Evolutionary conservation across 2,797 vertebrate species (phyloP).

Genomic region (Manis javanica): DNA sequence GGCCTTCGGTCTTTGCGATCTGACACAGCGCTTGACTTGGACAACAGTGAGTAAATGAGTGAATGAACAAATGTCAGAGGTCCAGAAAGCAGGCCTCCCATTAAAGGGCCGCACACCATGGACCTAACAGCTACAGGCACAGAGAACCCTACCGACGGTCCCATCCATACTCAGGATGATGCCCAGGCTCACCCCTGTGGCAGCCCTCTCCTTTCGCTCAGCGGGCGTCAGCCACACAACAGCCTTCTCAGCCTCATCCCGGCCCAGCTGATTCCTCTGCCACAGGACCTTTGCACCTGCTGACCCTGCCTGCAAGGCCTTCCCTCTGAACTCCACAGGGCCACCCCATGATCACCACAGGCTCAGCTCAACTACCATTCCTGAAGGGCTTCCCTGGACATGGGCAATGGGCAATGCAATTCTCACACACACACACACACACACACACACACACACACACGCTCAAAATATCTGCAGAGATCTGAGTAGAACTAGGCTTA

Average conservation of each 20-base stretch:
- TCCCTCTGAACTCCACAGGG: background rate
- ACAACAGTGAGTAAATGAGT: background rate
- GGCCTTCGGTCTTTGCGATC: background rate
- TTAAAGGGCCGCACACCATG: background rate
- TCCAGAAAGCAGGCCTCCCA: background rate
- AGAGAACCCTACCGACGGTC: accelerated
- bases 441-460: too few species aligned
- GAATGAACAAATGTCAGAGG: background rate
- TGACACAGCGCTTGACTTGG: background rate
- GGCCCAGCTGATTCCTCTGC: background rate
- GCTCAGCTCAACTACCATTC: background rate
- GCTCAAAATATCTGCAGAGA: background rate
- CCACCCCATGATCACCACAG: background rate
- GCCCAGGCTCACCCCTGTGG: background rate
- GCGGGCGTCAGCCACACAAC: background rate
- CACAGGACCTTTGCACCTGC: constrained; percentile 32
- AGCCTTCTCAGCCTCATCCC: background rate
- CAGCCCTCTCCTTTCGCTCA: background rate
- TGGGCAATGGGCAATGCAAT: too few species aligned
- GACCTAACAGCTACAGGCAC: background rate
- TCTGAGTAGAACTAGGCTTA: background rate
- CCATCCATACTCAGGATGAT: background rate
- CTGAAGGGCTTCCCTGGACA: background rate
- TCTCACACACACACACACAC: too few species aligned
- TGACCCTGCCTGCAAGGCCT: background rate